These are phyloP conservation scores for Polyommatus iphigenia DNA, from an alignment of 2,888 invertebrate species.

Conservation along the genomic window DNA sequence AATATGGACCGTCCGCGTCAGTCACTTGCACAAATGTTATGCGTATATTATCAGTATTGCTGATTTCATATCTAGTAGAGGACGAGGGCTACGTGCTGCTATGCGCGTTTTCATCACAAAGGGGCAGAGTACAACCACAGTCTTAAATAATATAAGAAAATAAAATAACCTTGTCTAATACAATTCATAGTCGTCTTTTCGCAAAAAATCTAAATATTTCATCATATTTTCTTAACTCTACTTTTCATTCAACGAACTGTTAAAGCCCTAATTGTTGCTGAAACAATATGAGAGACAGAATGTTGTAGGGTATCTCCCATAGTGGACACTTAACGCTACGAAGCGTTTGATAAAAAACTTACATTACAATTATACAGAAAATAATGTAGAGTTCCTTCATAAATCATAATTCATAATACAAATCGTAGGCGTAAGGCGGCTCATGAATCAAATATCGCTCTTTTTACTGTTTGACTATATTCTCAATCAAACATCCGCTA, in stretches of 20 bases:
- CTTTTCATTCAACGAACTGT: background rate
- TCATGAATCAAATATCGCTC: background rate
- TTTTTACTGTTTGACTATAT: background rate
- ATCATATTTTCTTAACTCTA: background rate
- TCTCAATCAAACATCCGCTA: slow-evolving; percentile 20
- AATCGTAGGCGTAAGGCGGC: too few species aligned
- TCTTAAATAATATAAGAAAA: too few species aligned
- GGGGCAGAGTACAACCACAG: background rate
- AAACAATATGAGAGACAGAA: too few species aligned
- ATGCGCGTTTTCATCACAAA: slow-evolving; percentile 58
- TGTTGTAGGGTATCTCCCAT: too few species aligned
- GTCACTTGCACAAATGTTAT: slow-evolving; percentile 45
- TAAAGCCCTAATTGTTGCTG: background rate
- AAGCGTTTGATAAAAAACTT: too few species aligned
- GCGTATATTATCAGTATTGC: slow-evolving; percentile 46
- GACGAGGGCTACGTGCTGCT: slow-evolving; percentile 66
- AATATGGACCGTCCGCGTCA: slow-evolving; percentile 41
- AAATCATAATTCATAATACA: background rate
- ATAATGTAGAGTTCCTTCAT: background rate
- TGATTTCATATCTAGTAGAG: slow-evolving; percentile 49
- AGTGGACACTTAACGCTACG: too few species aligned
- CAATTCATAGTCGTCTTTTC: background rate
- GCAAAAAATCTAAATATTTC: background rate
- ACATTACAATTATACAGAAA: too few species aligned
- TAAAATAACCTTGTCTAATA: too few species aligned